Percentiles rank a stretch among this genome's conserved stretches.
Conservation (phyloP, 2,888 invertebrate species). For the Drosophila kanekoi region DNA sequence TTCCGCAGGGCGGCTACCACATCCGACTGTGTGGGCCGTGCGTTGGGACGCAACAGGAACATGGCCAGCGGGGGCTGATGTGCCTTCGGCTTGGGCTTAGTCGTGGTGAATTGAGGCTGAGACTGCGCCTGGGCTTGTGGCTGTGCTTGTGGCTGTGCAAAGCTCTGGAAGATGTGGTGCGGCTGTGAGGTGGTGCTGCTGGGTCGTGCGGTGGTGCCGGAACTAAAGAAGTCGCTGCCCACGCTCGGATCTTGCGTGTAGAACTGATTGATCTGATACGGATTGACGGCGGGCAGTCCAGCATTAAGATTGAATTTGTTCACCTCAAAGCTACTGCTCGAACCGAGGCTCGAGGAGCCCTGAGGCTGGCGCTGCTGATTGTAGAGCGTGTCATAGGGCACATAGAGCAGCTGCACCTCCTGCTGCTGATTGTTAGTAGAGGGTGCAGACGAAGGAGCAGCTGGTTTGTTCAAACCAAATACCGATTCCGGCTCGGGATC, state of each 20-base stretch:
- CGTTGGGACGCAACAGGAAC: constrained; percentile 87
- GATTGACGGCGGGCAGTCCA: constrained; percentile 84
- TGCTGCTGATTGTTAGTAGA: constrained; percentile 85
- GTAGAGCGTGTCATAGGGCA: constrained; percentile 91
- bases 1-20: constrained; percentile 89
- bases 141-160: constrained; percentile 80
- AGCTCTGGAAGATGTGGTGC: constrained; percentile 75
- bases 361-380: constrained; percentile 80
- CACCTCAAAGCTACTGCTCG: constrained; percentile 70
- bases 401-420: constrained; percentile 92
- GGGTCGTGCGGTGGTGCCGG: constrained; percentile 80
- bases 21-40: constrained; percentile 88
- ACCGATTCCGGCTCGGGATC: constrained; percentile 66
- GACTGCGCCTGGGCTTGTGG: constrained; percentile 81
- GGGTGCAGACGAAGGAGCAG: constrained; percentile 48
- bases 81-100: constrained; percentile 89
- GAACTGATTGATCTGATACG: constrained; percentile 85
- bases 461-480: constrained; percentile 73
- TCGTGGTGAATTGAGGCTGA: constrained; percentile 82
- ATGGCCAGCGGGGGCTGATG: constrained; percentile 94
- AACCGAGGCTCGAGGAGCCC: constrained; percentile 34
- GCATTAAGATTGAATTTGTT: constrained; percentile 80
- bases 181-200: constrained; percentile 81
- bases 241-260: constrained; percentile 82
- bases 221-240: constrained; percentile 67